Evolutionary conservation across 2,797 vertebrate genomes (phyloP).

Genomic region (Amblyopsis hoosieri): DNA sequence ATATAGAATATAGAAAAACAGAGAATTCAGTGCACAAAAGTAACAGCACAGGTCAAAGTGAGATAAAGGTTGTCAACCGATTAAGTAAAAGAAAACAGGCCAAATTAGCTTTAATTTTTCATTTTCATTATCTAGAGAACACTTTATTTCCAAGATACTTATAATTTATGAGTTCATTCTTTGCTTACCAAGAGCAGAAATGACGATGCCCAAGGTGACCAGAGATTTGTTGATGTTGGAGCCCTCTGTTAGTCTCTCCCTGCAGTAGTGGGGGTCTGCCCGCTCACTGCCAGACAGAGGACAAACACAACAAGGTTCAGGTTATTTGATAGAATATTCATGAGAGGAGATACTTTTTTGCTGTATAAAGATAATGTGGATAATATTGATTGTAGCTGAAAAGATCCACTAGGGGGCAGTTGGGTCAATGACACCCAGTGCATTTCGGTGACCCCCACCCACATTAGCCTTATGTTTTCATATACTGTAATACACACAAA

Average conservation of each 20-base stretch:
- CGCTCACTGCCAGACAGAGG: conserved; percentile 82
- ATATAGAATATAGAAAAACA: too few relatives aligned
- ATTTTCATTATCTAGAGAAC: neutral
- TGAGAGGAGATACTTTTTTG: neutral
- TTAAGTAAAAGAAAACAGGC: neutral
- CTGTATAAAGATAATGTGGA: neutral
- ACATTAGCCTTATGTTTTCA: neutral
- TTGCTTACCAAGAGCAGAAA: conserved; percentile 91
- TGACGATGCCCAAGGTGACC: conserved; percentile 96
- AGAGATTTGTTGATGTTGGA: conserved; percentile 98
- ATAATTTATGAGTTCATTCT: neutral
- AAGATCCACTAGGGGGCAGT: conserved; percentile 72
- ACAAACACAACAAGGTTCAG: conserved; percentile 2
- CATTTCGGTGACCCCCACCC: neutral
- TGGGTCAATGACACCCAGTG: conserved; percentile 30
- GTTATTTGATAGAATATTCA: neutral
- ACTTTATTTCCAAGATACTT: neutral
- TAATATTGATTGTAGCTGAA: conserved; percentile 6
- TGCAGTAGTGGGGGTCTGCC: conserved; percentile 94
- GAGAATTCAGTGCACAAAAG: too few relatives aligned
- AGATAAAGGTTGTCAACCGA: neutral
- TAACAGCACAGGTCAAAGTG: too few relatives aligned
- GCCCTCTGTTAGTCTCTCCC: conserved; percentile 93
- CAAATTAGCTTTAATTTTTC: neutral
- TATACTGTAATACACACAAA: neutral